phyloP scores from a whole-genome alignment of 2,888 invertebrate species.

The Tetragonisca angustula region DNA sequence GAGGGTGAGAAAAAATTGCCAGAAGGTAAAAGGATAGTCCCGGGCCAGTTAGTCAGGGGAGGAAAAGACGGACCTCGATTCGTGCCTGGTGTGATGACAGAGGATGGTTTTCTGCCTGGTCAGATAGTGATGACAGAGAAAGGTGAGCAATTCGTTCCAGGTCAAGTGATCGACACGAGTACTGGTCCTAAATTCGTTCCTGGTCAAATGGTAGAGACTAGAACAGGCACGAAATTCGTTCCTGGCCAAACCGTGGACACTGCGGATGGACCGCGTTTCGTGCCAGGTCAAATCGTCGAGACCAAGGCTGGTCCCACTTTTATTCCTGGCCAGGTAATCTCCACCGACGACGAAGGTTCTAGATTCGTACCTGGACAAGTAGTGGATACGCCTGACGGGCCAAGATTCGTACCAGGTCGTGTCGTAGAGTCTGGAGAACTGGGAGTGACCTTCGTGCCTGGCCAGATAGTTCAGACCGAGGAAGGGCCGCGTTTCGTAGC shows the following conservation, averaged over 20 bases:
- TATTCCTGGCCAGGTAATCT: constrained; percentile 91
- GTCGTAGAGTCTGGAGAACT: constrained; percentile 84
- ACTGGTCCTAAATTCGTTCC: constrained; percentile 90
- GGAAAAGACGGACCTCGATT: constrained; percentile 87
- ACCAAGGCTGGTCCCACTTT: constrained; percentile 91
- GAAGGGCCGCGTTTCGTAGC: constrained; percentile 88
- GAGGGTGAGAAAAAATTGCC: constrained; percentile 84
- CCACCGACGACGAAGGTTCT: constrained; percentile 85
- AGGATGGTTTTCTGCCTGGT: constrained; percentile 89
- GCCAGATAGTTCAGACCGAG: constrained; percentile 85
- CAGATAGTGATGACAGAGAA: constrained; percentile 89
- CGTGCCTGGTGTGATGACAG: constrained; percentile 89
- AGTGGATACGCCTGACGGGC: constrained; percentile 89
- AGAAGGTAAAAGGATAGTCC: constrained; percentile 87
- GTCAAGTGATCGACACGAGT: constrained; percentile 89
- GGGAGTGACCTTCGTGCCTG: constrained; percentile 84
- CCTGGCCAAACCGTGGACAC: constrained; percentile 91
- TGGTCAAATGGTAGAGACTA: constrained; percentile 90
- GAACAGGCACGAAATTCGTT: constrained; percentile 87
- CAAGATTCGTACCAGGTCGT: constrained; percentile 86
- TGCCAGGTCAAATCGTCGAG: constrained; percentile 91
- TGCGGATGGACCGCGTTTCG: constrained; percentile 89
- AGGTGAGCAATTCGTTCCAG: constrained; percentile 90
- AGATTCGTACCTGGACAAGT: constrained; percentile 88
- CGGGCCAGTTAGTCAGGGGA: constrained; percentile 87